Conservation (phyloP, 2,113 vertebrate genomes). For the Ceratotherium simum region DNA sequence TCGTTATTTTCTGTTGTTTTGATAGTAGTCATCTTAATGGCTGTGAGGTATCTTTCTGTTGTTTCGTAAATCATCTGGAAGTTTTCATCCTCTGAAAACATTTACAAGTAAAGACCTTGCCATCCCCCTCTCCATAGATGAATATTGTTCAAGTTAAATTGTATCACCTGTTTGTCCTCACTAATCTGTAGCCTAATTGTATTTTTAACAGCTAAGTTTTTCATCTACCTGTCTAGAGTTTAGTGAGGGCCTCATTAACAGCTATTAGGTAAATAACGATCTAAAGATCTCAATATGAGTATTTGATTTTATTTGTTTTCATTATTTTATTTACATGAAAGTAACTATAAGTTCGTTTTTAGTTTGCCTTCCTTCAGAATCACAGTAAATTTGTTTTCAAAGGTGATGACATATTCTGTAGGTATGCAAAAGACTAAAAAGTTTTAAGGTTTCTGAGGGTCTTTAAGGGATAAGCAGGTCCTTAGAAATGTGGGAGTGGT, state of each 20-base stretch:
- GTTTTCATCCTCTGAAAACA: not conserved
- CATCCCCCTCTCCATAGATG: not conserved
- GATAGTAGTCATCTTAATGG: not conserved
- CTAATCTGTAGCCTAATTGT: not conserved
- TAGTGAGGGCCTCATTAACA: not conserved
- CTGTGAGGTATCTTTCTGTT: not conserved
- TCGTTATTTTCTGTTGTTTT: not conserved
- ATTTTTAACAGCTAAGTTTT: slow-evolving; percentile 6
- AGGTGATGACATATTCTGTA: not conserved
- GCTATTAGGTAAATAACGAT: not conserved
- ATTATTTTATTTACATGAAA: not conserved
- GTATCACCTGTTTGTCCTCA: not conserved
- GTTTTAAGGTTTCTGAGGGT: not conserved
- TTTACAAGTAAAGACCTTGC: not conserved
- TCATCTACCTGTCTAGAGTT: not conserved
- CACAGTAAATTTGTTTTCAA: not conserved
- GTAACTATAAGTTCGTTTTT: slow-evolving; percentile 7
- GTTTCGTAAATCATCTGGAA: not conserved
- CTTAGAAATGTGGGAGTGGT: not conserved
- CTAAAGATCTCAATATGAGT: not conserved
- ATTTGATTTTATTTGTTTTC: slow-evolving; percentile 1
- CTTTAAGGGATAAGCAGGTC: not conserved
- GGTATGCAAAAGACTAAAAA: not conserved
- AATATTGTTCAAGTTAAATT: not conserved
- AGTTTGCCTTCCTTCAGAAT: slow-evolving; percentile 20